Base-by-base conservation (phyloP, 2,888 invertebrate genomes). In the Drosophila mulleri region DNA sequence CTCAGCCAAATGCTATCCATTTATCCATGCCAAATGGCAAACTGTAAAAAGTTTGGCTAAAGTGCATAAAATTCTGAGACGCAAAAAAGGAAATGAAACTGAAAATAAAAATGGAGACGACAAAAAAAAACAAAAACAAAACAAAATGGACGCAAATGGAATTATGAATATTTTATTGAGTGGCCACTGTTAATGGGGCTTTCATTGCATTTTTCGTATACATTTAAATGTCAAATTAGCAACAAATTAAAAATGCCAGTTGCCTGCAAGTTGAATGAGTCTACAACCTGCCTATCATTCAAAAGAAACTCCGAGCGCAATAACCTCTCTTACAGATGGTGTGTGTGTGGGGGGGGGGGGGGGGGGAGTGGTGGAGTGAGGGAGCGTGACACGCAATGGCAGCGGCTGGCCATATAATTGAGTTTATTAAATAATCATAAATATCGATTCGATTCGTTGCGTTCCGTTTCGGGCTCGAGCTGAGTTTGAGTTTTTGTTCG, bases 401-500 rank as follows among this genome's bases (percentile, higher is more conserved):
- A 52, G 39, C 53, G 26, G 62, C 64, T 58, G 67, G 45, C 54
- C 72, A 65, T 75, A 72, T 88, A 85, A 89, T 83, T 88, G 82
- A 81, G 82, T 74, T 77, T 82, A 89, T 87, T 78, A 87, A 87
- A 87, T 89, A 87, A 86, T 86, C 89, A 87, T 86, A 88, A 88
- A 88, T 87, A 87, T 87, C 90, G 87, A 87, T 87, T 89, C 62
- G 41, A 48, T 56, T 66, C 54, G 58, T 37, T 64, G 52, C 56
- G 29, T n/a, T 50, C 37, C 48, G 42, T 14, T 54, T 56, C 41
- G 47, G 58, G 6, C n/a, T 56, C 47, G 56, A 12, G 29, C 29
- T n/a, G n/a, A 29, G 63, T 64, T 67, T 29, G 2, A 29, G 29
- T 29, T 29, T 29, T 29, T 44, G 47, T 23, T 37, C 20, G 14